Evolutionary conservation across 2,113 vertebrate genomes (phyloP).

Genomic region (Tenebrosternarchus preto): DNA sequence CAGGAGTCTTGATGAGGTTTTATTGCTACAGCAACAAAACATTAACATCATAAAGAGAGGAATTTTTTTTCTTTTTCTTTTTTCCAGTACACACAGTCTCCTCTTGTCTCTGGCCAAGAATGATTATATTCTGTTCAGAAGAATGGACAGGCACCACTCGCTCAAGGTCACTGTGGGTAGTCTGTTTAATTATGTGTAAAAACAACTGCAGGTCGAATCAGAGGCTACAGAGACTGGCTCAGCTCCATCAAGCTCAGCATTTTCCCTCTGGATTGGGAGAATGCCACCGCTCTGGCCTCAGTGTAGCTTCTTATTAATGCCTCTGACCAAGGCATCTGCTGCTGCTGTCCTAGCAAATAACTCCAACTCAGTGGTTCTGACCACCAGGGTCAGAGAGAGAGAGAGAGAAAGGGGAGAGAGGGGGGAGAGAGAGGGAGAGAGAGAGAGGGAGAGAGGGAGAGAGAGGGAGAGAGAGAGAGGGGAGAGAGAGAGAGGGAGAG

Average conservation of each 20-base stretch:
- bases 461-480: slow-evolving; percentile 43
- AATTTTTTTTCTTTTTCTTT: neutral
- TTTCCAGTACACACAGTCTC: neutral
- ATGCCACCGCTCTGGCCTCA: slow-evolving; percentile 57
- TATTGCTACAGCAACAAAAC: neutral
- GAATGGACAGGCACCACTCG: neutral
- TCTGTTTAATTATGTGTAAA: neutral
- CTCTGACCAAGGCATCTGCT: slow-evolving; percentile 21
- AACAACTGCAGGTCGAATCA: neutral
- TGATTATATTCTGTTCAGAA: neutral
- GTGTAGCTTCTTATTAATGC: slow-evolving; percentile 50
- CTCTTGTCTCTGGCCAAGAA: neutral
- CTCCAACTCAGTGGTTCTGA: slow-evolving; percentile 69
- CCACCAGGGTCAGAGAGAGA: slow-evolving; percentile 59
- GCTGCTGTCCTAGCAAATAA: slow-evolving; percentile 75
- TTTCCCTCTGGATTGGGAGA: slow-evolving; percentile 63
- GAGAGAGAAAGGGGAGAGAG: slow-evolving; percentile 37
- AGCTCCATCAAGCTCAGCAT: neutral
- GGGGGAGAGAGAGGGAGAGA: slow-evolving; percentile 36
- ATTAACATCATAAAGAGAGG: neutral
- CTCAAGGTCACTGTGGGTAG: neutral
- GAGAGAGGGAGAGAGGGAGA: slow-evolving; percentile 47
- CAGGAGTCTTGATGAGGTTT: no score
- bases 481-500: slow-evolving; percentile 40
- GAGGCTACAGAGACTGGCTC: slow-evolving; percentile 11